phyloP scores from a whole-genome alignment of 2,888 invertebrate species.

The Idaea dimidiata region DNA sequence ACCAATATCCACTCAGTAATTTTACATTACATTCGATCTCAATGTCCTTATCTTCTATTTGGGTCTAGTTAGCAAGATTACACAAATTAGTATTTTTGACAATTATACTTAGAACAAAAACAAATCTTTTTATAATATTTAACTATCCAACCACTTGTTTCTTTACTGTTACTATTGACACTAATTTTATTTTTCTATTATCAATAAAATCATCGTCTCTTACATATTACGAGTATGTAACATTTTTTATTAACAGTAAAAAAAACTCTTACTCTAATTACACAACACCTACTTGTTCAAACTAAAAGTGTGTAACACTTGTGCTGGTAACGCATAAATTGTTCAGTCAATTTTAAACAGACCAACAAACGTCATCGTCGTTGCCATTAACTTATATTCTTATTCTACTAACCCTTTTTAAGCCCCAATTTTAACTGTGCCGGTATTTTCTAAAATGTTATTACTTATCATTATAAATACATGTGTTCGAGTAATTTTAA shows the following conservation, averaged over 20 bases:
- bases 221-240: neutral
- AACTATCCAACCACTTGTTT: no score
- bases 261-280: neutral
- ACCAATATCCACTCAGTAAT: no score
- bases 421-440: neutral
- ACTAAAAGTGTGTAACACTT: neutral
- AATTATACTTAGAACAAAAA: no score
- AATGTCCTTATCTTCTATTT: no score
- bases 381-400: neutral
- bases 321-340: conserved; percentile 4
- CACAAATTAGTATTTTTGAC: no score
- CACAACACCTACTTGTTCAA: neutral
- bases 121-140: no score
- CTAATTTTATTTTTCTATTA: neutral
- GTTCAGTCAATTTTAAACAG: conserved; percentile 7
- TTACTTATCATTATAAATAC: neutral
- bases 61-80: no score
- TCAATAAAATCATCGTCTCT: neutral
- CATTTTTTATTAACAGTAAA: neutral
- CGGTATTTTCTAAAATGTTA: neutral
- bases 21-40: no score
- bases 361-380: neutral
- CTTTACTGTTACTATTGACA: no score
- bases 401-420: neutral
- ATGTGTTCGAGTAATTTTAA: neutral